A percentile compares a stretch with the other conserved stretches of the same genome.
These are phyloP conservation scores for Capromys pilorides DNA, from an alignment of 2,797 vertebrate species.

Conservation along the genomic window DNA sequence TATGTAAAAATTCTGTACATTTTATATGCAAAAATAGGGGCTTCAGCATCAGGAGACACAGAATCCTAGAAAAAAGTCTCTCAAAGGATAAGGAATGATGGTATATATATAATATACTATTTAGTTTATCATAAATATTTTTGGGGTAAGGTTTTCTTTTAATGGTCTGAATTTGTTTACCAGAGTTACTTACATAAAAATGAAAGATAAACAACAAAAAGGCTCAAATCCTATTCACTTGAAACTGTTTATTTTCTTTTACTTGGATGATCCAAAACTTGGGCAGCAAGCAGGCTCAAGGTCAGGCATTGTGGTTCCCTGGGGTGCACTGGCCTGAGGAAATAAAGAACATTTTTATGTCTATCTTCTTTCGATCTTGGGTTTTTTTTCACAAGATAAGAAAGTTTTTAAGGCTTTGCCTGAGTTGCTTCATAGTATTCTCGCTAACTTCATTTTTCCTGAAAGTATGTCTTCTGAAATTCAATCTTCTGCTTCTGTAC, in stretches of 20 bases:
- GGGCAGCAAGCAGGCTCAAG: background rate
- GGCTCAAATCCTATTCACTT: background rate
- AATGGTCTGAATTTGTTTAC: background rate
- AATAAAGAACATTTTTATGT: background rate
- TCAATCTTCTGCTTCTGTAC: background rate
- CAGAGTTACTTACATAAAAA: background rate
- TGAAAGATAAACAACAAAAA: background rate
- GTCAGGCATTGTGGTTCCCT: background rate
- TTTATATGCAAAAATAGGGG: background rate
- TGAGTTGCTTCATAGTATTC: background rate
- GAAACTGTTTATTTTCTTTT: background rate
- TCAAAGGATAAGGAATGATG: background rate
- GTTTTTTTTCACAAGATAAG: background rate
- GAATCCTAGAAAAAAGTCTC: background rate
- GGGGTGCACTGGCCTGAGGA: background rate
- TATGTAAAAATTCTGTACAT: background rate
- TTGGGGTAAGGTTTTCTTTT: background rate
- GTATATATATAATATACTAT: background rate
- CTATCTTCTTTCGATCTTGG: background rate
- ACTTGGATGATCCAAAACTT: background rate
- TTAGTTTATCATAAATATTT: background rate
- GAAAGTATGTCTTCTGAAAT: slow-evolving; percentile 30
- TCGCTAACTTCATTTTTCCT: background rate
- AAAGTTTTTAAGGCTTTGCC: background rate
- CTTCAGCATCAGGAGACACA: background rate